phyloP scores from a whole-genome alignment of 2,888 invertebrate species.

The Coremacera marginata region DNA sequence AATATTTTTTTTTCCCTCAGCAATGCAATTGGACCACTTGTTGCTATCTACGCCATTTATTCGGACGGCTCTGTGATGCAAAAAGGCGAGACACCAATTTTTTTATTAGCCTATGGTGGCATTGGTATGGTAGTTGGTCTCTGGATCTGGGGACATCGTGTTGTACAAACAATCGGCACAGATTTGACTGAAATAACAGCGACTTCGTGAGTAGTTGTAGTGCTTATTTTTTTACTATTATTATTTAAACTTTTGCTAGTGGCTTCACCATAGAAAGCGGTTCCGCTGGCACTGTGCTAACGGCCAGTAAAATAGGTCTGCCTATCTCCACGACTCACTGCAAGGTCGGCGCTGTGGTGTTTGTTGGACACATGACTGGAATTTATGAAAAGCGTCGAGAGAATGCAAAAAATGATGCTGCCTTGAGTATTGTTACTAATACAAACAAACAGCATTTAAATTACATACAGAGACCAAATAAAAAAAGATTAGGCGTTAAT shows the following conservation, averaged over 20 bases:
- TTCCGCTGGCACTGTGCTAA: constrained; percentile 93
- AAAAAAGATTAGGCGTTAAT: constrained; percentile 58
- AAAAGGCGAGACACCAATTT: constrained; percentile 88
- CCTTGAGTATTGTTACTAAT: not conserved
- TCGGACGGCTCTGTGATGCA: constrained; percentile 86
- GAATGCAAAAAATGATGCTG: constrained; percentile 12
- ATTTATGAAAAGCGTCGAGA: constrained; percentile 25
- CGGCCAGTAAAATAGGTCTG: constrained; percentile 96
- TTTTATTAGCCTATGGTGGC: constrained; percentile 93
- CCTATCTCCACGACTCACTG: constrained; percentile 99
- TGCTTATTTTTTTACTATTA: not conserved
- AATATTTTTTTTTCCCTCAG: constrained; percentile 70
- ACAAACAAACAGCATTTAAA: constrained; percentile 76
- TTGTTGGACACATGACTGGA: constrained; percentile 84
- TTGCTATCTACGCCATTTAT: constrained; percentile 93
- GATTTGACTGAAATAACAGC: constrained; percentile 97
- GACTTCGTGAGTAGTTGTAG: constrained; percentile 81
- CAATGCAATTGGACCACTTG: constrained; percentile 97
- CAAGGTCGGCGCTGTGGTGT: constrained; percentile 99
- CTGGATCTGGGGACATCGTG: constrained; percentile 96
- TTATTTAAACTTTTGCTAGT: constrained; percentile 69
- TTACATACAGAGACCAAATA: constrained; percentile 49
- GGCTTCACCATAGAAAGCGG: constrained; percentile 98
- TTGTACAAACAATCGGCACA: constrained; percentile 97
- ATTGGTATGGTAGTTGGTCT: constrained; percentile 95